Base-by-base conservation (phyloP, 2,113 vertebrate species). In the Strix aluco region DNA sequence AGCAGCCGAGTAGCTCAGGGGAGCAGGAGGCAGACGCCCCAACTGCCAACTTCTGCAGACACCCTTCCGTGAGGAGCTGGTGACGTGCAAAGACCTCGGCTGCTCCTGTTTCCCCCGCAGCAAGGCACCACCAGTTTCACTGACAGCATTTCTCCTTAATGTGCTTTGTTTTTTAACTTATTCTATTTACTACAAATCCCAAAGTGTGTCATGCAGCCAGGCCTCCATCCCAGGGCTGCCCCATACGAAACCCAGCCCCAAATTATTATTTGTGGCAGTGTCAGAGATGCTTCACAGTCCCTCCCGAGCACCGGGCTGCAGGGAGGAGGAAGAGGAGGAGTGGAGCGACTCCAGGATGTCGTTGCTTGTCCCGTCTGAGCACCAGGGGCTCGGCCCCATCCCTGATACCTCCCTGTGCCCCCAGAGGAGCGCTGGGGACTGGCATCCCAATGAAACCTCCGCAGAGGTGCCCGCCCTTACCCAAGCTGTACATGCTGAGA, bases 401-500 rank as follows among this genome's bases (percentile, higher is more conserved):
- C 46, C 38, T 6, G 58, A 8, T 14, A 5, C 7, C 66, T n/a
- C 61, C 34, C 23, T 15, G 42, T 5, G 32, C 49, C 26, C 47
- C 70, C 4, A 1, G 51, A 65, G 49, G 5, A 5, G 26, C 2
- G 17, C n/a, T 12, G 51, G 34, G 19, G 54, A 6, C 58, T 1
- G 15, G 22, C 61, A 19, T 11, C 32, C 32, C n/a, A 2, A 9
- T 9, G 5, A 58, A 26, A 6, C 34, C 59, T 2, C 19, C 3
- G 18, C 62, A 4, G 5, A 2, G 15, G 1, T 12, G 52, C 57
- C 51, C 19, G 1, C 11, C 54, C 98, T 88, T 67, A 99, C 99
- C 99, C 57, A 99, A 90, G 66, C 98, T 98, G 98, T 99, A 99
- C 61, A 98, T 90, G 81, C 99, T 98, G 63, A 99, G 97, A 0